These are phyloP conservation scores for Sinohyriopsis cumingii DNA, from an alignment of 2,888 invertebrate species.

Conservation along the genomic window DNA sequence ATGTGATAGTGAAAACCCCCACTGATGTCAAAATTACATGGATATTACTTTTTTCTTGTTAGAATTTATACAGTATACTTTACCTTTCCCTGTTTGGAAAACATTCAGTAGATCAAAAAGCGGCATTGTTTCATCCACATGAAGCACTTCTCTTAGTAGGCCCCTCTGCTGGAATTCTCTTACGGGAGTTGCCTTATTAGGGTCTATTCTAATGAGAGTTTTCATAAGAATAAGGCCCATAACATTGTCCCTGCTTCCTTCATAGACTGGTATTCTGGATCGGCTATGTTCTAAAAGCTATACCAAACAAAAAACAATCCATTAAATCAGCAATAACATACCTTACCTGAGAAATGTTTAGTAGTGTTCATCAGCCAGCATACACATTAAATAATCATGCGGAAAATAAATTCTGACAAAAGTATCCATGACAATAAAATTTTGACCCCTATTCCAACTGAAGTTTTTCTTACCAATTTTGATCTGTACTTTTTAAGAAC, in stretches of 20 bases:
- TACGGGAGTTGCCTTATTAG: conserved; percentile 59
- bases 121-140: conserved; percentile 57
- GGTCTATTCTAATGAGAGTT: conserved; percentile 63
- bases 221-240: conserved; percentile 66
- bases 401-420: no score
- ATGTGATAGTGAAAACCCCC: no score
- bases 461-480: no score
- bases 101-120: conserved; percentile 69
- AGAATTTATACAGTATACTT: background rate
- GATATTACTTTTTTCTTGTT: no score
- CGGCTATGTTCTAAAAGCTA: conserved; percentile 61
- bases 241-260: conserved; percentile 53
- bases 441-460: no score
- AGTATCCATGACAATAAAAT: no score
- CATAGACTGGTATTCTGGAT: conserved; percentile 68
- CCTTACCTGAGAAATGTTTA: background rate
- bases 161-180: conserved; percentile 46
- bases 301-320: conserved; percentile 4
- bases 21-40: no score
- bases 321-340: background rate
- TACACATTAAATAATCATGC: no score
- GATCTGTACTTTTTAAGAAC: no score
- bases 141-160: conserved; percentile 46
- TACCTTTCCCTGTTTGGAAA: conserved; percentile 70
- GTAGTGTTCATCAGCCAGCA: background rate